phyloP scores from a whole-genome alignment of 2,888 invertebrate genomes.

The Andricus quercusramuli region DNA sequence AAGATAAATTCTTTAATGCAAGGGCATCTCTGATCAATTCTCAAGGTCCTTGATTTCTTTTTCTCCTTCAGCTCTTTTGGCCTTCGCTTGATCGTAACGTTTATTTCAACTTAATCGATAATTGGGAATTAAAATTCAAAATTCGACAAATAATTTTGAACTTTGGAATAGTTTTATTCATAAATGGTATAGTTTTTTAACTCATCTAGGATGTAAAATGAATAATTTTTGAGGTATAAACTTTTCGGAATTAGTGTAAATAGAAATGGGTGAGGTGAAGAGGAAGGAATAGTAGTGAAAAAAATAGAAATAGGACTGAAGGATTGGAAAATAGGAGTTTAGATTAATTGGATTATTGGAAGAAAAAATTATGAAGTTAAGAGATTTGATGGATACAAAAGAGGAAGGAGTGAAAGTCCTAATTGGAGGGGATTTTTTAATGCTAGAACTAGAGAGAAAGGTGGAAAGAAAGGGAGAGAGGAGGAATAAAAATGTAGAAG shows the following conservation, averaged over 20 bases:
- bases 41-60: conserved; percentile 26
- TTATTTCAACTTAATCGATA: conserved; percentile 9
- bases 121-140: background rate
- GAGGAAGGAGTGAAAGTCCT: background rate
- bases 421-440: background rate
- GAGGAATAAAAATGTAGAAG: background rate
- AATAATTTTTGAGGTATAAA: background rate
- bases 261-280: too few species aligned
- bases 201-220: background rate
- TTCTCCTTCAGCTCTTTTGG: background rate
- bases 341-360: background rate
- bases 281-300: background rate
- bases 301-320: background rate
- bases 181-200: background rate
- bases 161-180: background rate
- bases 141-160: background rate
- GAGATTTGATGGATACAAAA: background rate
- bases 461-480: conserved; percentile 3
- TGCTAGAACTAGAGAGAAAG: background rate
- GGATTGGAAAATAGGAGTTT: too few species aligned
- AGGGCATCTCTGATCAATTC: conserved; percentile 36
- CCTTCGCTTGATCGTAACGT: background rate
- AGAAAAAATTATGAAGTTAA: too few species aligned
- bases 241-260: too few species aligned
- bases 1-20: conserved; percentile 3